These are phyloP conservation scores for Garra rufa DNA, from an alignment of 2,113 vertebrate species.

Conservation along the genomic window DNA sequence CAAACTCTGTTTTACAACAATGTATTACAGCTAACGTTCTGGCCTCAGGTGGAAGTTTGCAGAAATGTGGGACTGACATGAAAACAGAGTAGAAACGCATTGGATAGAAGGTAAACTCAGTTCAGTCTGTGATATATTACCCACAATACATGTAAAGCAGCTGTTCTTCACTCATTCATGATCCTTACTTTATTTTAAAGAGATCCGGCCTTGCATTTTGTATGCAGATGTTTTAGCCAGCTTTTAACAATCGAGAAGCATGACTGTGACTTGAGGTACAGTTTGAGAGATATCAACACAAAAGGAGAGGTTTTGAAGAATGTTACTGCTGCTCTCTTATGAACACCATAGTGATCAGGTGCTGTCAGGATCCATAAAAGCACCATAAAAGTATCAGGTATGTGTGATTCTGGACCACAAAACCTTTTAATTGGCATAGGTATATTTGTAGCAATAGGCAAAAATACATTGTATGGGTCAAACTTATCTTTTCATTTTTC, in stretches of 20 bases:
- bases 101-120: background rate
- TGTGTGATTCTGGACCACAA: too few species aligned
- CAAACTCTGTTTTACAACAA: conserved; percentile 17
- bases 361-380: too few species aligned
- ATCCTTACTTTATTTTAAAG: background rate
- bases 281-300: too few species aligned
- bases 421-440: too few species aligned
- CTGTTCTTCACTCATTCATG: background rate
- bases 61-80: conserved; percentile 1
- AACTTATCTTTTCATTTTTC: too few species aligned
- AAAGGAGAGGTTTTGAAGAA: too few species aligned
- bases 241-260: background rate
- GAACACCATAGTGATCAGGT: too few species aligned
- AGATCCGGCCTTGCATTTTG: background rate
- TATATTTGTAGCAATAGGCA: too few species aligned
- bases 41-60: conserved; percentile 11
- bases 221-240: background rate
- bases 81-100: background rate
- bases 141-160: background rate
- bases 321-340: too few species aligned
- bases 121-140: background rate
- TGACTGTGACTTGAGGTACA: background rate
- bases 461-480: too few species aligned
- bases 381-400: too few species aligned
- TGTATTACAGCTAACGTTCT: background rate